Evolutionary conservation across 2,797 vertebrate genomes (phyloP), one percentile per base, ranked within the genome.

Genomic region (Chelmon rostratus): DNA sequence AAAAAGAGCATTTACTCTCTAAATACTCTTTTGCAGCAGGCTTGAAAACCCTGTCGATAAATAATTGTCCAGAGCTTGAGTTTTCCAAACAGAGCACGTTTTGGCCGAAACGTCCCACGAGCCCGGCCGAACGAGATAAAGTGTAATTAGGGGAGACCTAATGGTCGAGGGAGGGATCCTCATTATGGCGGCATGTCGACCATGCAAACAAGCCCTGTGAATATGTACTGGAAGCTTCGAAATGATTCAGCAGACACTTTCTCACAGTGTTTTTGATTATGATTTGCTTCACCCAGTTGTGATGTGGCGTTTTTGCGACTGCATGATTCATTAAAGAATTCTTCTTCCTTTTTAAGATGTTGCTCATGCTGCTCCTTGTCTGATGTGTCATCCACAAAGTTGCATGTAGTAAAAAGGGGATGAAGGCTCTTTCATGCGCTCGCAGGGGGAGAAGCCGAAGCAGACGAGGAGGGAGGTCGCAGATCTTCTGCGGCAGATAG

Each of bases 401-500:
- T 35, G 16, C 49, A 53, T 8, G 58, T 38, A 23, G 38, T 74
- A 23, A 16, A 33, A 58, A 58, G 65, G 12, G 31, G 23, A 61
- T 38, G 38, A 61, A 67, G 25, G 54, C 13, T 59, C 21, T 67
- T 64, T 87, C 42, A 72, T 78, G 66, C 33, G 1, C 23, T 68
- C 57, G 37, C 52, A 3, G 6, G 54, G 56, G 64, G 61, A 70
- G 69, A 52, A 57, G 64, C 44, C 59, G 73, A 67, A 57, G 57
- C 50, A 61, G 50, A 47, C 52, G 64, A 59, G 69, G 80, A 78
- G 78, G 92, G 83, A 76, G 85, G 74, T 77, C 57, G 35, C 78
- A 87, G 90, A 93, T 94, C 81, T 72, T 74, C 65, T 75, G 78
- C 47, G 15, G 73, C 78, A 70, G 92, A 95, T 93, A 89, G 18